A percentile compares a stretch with the other conserved stretches of the same genome.
Conservation (phyloP, 2,888 invertebrate genomes). For the Pammene fasciana region DNA sequence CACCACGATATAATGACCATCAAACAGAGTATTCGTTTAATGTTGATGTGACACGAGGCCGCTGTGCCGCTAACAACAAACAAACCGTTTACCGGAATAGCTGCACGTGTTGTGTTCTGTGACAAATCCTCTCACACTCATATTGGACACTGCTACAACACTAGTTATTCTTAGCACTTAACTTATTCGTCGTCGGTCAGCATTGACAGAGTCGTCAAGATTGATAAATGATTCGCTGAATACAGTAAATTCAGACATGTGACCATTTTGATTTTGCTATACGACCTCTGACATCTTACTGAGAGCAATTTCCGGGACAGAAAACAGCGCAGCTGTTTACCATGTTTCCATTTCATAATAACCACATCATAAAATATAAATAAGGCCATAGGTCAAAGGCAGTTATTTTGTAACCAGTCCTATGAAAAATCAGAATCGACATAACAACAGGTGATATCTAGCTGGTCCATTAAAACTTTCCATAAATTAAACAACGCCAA, state of each 20-base stretch:
- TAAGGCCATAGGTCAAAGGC: slow-evolving; percentile 34
- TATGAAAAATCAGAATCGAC: slow-evolving; percentile 20
- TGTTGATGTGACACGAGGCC: slow-evolving; percentile 44
- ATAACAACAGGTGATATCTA: slow-evolving; percentile 33
- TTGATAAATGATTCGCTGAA: neutral
- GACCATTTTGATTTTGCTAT: too few species aligned
- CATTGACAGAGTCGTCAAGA: neutral
- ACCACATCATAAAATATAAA: slow-evolving; percentile 30
- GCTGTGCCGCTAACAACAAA: slow-evolving; percentile 47
- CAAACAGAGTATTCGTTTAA: slow-evolving; percentile 39
- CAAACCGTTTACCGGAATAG: slow-evolving; percentile 65
- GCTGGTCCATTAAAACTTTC: slow-evolving; percentile 31
- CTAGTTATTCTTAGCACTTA: neutral
- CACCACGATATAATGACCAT: slow-evolving; percentile 1
- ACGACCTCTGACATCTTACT: slow-evolving; percentile 14
- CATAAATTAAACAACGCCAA: slow-evolving; percentile 30
- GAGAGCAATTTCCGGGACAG: neutral
- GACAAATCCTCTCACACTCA: slow-evolving; percentile 24
- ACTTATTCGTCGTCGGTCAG: neutral
- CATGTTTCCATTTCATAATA: slow-evolving; percentile 24
- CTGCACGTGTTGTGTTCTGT: slow-evolving; percentile 68
- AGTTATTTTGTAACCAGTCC: slow-evolving; percentile 23
- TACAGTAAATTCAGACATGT: neutral
- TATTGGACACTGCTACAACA: neutral
- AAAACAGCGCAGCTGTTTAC: slow-evolving; percentile 28